Percentiles rank a stretch among this genome's conserved stretches.
Evolutionary conservation across 2,888 invertebrate genomes (phyloP).

Genomic region (Mylabris sibirica): DNA sequence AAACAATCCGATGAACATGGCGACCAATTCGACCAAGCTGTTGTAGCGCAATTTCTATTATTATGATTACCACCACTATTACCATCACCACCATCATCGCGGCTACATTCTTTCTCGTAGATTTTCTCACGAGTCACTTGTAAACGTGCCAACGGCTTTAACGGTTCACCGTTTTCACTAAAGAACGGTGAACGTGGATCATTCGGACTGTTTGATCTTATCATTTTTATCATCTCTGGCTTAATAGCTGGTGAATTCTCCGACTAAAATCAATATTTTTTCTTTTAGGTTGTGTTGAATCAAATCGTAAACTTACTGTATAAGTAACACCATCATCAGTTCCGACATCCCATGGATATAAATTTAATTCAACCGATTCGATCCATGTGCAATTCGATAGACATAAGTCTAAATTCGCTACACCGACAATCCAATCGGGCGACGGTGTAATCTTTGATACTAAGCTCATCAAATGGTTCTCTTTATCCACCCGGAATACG

Average conservation of each 20-base stretch:
- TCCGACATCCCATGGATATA: conserved; percentile 94
- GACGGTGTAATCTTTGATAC: conserved; percentile 94
- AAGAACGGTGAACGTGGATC: conserved; percentile 90
- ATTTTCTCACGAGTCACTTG: conserved; percentile 79
- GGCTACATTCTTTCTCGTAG: conserved; percentile 77
- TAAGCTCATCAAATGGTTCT: conserved; percentile 89
- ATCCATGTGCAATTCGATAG: conserved; percentile 88
- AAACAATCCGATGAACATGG: conserved; percentile 56
- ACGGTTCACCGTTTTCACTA: conserved; percentile 74
- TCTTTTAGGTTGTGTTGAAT: background rate
- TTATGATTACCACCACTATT: conserved; percentile 17
- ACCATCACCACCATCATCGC: conserved; percentile 60
- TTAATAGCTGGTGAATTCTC: background rate
- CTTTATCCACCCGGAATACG: conserved; percentile 86
- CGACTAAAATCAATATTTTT: conserved; percentile 9
- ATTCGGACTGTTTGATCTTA: conserved; percentile 84
- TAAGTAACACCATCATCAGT: conserved; percentile 90
- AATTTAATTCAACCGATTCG: conserved; percentile 76
- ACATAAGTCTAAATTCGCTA: conserved; percentile 88
- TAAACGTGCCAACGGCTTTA: conserved; percentile 87
- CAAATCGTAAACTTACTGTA: conserved; percentile 62
- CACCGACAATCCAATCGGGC: conserved; percentile 96
- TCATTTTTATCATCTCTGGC: conserved; percentile 79
- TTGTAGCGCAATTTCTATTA: conserved; percentile 35
- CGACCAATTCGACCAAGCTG: conserved; percentile 51